Conservation (phyloP, 2,888 invertebrate genomes). For the Agriopis leucophaearia region DNA sequence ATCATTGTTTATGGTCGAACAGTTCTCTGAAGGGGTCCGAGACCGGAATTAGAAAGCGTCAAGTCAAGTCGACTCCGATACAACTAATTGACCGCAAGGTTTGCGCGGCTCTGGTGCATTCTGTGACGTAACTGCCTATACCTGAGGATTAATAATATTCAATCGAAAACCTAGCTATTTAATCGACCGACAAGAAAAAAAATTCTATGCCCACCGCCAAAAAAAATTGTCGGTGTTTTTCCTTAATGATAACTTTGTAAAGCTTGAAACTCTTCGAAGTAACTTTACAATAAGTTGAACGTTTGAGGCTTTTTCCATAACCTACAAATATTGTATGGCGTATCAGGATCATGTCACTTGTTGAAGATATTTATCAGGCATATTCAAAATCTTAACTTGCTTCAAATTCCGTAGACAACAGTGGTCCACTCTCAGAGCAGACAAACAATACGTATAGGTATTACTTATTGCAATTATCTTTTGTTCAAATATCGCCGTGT, state of each 20-base stretch:
- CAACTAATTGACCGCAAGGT: constrained; percentile 84
- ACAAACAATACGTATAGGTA: too few species aligned
- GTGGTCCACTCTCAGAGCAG: too few species aligned
- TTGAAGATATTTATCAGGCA: too few species aligned
- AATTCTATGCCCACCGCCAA: constrained; percentile 8
- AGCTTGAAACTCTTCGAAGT: constrained; percentile 11
- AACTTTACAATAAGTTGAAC: constrained; percentile 5
- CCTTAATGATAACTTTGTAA: constrained; percentile 23
- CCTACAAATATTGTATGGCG: not conserved
- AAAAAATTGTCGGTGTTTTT: constrained; percentile 27
- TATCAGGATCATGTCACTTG: not conserved
- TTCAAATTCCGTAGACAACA: too few species aligned
- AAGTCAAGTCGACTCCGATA: constrained; percentile 68
- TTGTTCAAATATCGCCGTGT: too few species aligned
- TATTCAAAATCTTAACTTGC: too few species aligned
- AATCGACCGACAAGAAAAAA: constrained; percentile 27
- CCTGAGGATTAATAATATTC: constrained; percentile 33
- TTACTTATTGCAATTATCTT: too few species aligned
- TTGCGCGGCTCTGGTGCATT: constrained; percentile 72
- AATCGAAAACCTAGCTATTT: constrained; percentile 27
- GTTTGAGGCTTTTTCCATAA: not conserved
- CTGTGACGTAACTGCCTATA: constrained; percentile 64
- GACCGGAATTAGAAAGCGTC: constrained; percentile 84
- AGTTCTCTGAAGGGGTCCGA: constrained; percentile 76
- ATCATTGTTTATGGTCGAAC: constrained; percentile 83